Conservation (phyloP, 2,113 vertebrate species). For the Cebidichthys violaceus region DNA sequence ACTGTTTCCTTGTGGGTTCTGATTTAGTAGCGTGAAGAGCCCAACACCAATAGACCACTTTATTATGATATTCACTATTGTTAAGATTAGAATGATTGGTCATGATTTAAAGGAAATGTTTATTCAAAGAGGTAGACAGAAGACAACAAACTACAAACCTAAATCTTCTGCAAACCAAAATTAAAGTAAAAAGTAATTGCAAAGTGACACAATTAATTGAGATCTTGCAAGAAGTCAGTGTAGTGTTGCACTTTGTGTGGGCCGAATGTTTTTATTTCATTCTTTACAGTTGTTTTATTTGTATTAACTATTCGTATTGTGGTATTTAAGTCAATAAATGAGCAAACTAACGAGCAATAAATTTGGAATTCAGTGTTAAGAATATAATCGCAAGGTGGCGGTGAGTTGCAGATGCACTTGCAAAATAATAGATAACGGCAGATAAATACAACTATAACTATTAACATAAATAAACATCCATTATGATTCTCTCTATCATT, state of each 20-base stretch:
- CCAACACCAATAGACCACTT: background rate
- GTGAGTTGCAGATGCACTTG: background rate
- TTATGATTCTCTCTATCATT: background rate
- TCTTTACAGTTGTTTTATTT: background rate
- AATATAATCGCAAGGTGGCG: background rate
- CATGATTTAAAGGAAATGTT: background rate
- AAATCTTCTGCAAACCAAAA: background rate
- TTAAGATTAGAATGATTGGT: background rate
- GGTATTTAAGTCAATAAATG: background rate
- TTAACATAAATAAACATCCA: background rate
- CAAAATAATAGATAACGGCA: background rate
- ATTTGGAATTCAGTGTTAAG: background rate
- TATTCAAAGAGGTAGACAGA: background rate
- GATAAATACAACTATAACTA: background rate
- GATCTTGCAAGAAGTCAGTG: background rate
- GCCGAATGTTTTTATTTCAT: background rate
- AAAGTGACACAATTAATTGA: background rate
- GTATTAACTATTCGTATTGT: background rate
- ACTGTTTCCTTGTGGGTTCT: conserved; percentile 39
- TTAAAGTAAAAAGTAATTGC: no score
- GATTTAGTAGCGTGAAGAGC: conserved; percentile 5
- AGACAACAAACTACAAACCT: background rate
- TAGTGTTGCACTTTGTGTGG: background rate
- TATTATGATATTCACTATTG: background rate
- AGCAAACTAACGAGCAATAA: background rate